A percentile compares a stretch with the other conserved stretches of the same genome.
Evolutionary conservation across 2,113 vertebrate genomes (phyloP).

Genomic region (Scalopus aquaticus): DNA sequence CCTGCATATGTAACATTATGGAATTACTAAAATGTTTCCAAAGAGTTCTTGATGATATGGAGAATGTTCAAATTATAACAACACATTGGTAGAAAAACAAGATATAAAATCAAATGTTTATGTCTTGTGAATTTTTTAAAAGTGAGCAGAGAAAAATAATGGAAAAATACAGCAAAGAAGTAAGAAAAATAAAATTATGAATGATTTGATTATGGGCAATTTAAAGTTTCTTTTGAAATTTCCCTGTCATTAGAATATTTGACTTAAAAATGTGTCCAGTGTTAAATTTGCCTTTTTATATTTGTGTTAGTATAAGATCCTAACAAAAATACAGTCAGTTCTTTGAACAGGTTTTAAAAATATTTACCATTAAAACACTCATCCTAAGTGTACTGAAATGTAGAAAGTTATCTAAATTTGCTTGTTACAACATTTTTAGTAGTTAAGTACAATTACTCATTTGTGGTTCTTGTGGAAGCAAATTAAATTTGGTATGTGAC

Average conservation of each 20-base stretch:
- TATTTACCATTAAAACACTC: background rate
- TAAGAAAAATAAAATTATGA: background rate
- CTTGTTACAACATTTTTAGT: background rate
- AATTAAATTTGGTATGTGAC: slow-evolving; percentile 62
- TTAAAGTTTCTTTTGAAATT: slow-evolving; percentile 24
- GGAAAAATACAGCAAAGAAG: background rate
- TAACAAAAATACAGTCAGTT: background rate
- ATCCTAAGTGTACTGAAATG: background rate
- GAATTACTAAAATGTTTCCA: slow-evolving; percentile 19
- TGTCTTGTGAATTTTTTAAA: slow-evolving; percentile 43
- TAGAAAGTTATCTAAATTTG: background rate
- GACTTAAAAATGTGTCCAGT: background rate
- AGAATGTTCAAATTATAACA: background rate
- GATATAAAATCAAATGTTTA: slow-evolving; percentile 4
- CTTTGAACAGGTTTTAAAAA: background rate
- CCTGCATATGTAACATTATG: background rate
- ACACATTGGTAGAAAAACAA: background rate
- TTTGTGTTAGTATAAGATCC: background rate
- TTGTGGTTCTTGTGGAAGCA: slow-evolving; percentile 28
- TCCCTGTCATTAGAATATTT: background rate
- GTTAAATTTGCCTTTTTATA: background rate
- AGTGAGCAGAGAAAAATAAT: background rate
- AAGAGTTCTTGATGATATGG: background rate
- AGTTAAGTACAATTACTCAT: background rate
- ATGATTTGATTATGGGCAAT: background rate